Conservation (phyloP, 2,888 invertebrate genomes). For the Hoplodrina blanda region DNA sequence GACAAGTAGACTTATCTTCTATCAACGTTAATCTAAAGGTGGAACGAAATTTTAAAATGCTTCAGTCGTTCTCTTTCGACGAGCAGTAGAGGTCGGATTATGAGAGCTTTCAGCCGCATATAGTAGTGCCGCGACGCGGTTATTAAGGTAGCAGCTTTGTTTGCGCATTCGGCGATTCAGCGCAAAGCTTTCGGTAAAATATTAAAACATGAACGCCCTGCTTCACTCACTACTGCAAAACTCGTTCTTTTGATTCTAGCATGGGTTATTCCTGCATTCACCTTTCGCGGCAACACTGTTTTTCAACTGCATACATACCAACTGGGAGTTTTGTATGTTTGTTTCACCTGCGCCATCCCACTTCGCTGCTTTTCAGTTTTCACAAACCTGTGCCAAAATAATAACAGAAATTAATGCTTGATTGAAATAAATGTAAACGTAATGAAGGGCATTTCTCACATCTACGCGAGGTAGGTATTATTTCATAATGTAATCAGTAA, state of each 20-base stretch:
- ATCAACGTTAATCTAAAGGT: constrained; percentile 82
- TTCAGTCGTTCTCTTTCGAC: constrained; percentile 73
- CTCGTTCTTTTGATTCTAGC: constrained; percentile 63
- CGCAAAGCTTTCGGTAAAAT: constrained; percentile 83
- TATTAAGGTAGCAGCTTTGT: constrained; percentile 86
- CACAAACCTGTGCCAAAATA: constrained; percentile 15
- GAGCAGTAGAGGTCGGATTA: constrained; percentile 81
- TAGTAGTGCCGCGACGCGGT: constrained; percentile 79
- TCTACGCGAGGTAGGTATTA: constrained; percentile 78
- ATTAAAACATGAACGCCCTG: constrained; percentile 82
- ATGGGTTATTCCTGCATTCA: constrained; percentile 54
- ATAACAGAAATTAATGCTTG: constrained; percentile 31
- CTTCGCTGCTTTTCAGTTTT: constrained; percentile 32
- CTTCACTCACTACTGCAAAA: constrained; percentile 71
- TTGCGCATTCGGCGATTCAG: constrained; percentile 84
- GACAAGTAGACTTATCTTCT: constrained; percentile 83
- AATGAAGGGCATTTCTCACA: constrained; percentile 63
- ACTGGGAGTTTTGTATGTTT: constrained; percentile 11
- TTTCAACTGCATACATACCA: constrained; percentile 45
- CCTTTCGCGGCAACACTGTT: constrained; percentile 50
- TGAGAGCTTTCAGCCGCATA: constrained; percentile 81
- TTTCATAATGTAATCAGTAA: constrained; percentile 89
- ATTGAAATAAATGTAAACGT: constrained; percentile 50
- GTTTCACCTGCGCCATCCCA: constrained; percentile 30
- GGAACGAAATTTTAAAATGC: constrained; percentile 82